phyloP scores from a whole-genome alignment of 2,797 vertebrate species.

The Chloroceryle inda region DNA sequence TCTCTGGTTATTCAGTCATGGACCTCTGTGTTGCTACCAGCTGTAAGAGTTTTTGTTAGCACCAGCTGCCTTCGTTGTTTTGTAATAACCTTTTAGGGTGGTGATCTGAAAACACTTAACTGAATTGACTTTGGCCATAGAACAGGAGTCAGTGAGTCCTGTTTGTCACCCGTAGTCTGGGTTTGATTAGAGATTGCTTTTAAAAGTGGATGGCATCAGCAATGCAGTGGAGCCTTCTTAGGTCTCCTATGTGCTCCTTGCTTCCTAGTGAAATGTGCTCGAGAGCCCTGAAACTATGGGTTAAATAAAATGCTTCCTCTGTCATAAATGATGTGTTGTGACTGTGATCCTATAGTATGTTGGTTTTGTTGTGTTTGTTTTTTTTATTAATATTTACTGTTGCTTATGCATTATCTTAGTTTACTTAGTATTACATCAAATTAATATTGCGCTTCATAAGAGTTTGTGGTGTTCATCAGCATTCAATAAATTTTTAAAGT shows the following conservation, averaged over 20 bases:
- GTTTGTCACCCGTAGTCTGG: background rate
- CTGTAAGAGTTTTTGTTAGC: background rate
- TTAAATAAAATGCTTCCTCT: background rate
- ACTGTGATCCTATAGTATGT: background rate
- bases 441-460: background rate
- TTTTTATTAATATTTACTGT: background rate
- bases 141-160: background rate
- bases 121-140: background rate
- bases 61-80: background rate
- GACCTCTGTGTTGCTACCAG: background rate
- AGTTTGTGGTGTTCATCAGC: conserved; percentile 23
- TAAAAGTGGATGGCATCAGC: background rate
- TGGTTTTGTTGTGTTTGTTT: background rate
- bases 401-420: background rate
- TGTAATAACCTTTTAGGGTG: background rate
- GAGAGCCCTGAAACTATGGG: background rate
- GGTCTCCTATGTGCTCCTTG: background rate
- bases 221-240: rapidly evolving
- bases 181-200: background rate
- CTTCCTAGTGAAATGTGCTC: background rate
- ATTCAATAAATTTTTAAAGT: conserved; percentile 45
- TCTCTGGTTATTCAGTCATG: background rate
- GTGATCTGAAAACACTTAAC: background rate
- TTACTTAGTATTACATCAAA: conserved; percentile 18
- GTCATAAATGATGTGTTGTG: background rate